Conservation (phyloP, 2,797 vertebrate genomes). For the Coreius guichenoti region DNA sequence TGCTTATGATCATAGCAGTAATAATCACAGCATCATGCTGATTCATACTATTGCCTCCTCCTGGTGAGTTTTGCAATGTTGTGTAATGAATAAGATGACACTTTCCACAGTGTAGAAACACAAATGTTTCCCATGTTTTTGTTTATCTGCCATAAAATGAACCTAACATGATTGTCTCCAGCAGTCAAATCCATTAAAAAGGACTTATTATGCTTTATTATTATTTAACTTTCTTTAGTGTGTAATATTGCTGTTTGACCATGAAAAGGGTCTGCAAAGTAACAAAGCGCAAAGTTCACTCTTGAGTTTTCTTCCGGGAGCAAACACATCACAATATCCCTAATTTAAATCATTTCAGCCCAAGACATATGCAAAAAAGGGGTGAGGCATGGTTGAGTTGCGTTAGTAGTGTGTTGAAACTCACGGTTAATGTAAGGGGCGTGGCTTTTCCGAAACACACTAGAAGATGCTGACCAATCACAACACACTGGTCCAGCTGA, state of each 20-base stretch:
- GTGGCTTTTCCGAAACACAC: background rate
- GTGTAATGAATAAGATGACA: background rate
- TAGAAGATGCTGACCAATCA: background rate
- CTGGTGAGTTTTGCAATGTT: background rate
- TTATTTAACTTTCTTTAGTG: background rate
- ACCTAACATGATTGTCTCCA: background rate
- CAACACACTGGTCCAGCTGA: background rate
- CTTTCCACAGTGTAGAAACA: background rate
- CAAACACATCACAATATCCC: background rate
- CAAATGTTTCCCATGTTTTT: background rate
- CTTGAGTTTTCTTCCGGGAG: background rate
- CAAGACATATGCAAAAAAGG: background rate
- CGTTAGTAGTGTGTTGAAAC: too few relatives aligned
- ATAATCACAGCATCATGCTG: slow-evolving; percentile 2
- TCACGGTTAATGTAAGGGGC: background rate
- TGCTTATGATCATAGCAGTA: slow-evolving; percentile 8
- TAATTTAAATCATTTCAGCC: background rate
- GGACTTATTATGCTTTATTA: background rate
- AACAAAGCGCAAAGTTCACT: background rate
- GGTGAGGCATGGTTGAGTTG: too few relatives aligned
- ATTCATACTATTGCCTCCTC: background rate
- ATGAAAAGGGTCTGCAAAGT: background rate
- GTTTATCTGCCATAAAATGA: background rate
- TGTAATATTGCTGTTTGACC: background rate
- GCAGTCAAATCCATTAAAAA: background rate